A percentile compares a stretch with the other conserved stretches of the same genome.
Conservation (phyloP, 2,888 invertebrate species). For the Linnaemya vulpina region DNA sequence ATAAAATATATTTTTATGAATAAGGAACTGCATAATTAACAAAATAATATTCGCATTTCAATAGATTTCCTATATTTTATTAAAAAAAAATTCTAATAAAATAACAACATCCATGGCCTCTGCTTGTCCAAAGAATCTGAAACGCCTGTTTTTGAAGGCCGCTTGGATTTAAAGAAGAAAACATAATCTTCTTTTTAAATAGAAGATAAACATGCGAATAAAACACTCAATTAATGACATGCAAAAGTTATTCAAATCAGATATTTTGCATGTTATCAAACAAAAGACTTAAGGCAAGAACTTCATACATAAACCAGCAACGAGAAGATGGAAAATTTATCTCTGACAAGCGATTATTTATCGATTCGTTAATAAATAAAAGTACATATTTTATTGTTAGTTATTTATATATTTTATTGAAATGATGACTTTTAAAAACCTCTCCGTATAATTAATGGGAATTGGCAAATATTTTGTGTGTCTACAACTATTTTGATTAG, state of each 20-base stretch:
- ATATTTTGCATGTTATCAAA: background rate
- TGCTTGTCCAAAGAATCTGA: background rate
- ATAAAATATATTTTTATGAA: too few relatives aligned
- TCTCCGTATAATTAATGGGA: slow-evolving; percentile 7
- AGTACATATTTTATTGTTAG: slow-evolving; percentile 12
- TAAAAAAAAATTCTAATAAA: too few relatives aligned
- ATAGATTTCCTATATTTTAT: too few relatives aligned
- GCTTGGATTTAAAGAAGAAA: background rate
- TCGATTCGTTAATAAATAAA: background rate
- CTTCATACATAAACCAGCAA: background rate
- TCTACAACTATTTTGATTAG: too few relatives aligned
- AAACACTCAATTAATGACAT: slow-evolving; percentile 3
- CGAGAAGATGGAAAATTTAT: slow-evolving; percentile 2
- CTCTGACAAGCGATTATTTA: background rate
- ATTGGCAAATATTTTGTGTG: background rate
- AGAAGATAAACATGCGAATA: slow-evolving; percentile 16
- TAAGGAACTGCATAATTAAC: too few relatives aligned
- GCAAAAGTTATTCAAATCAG: slow-evolving; percentile 2
- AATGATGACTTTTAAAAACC: background rate
- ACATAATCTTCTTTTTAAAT: background rate
- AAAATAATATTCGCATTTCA: too few relatives aligned
- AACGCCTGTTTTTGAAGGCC: background rate
- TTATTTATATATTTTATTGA: slow-evolving; percentile 6
- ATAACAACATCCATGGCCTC: too few relatives aligned
- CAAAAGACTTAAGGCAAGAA: slow-evolving; percentile 27